Base-by-base conservation (phyloP, 1,140 invertebrate genomes). In the Microplitis demolitor region DNA sequence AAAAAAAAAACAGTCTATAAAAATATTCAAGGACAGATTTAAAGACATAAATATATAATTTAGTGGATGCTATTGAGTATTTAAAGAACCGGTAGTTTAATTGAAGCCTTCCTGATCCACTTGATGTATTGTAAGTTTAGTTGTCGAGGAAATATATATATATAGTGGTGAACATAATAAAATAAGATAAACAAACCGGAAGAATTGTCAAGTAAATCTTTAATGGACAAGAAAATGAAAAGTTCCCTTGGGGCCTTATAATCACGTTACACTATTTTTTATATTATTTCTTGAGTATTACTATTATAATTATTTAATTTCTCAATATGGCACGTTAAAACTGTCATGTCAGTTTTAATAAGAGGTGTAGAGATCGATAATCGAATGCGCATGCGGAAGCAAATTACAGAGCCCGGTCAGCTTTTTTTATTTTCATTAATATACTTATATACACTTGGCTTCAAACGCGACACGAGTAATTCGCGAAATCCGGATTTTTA, bases 171-270 rank as follows among this genome's bases (percentile, higher is more conserved):
- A 54, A 53, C 24, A 56, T 9, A 31, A 31, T n/a, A 64, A 50
- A 24, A 33, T 60, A 37, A 53, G 9, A 9, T n/a, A 50, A 31
- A 24, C 24, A 24, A 66, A 60, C 64, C 71, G 63, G 71, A 72
- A 62, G 56, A 61, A 54, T 14, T 24, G 67, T 33, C 4, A 45
- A 45, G 11, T 54, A 58, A 67, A 72, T 72, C 56, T 8, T 58
- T 67, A 72, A 72, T 72, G 64, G 45, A 16, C 24, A 33, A 39
- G 56, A 72, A 67, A 72, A 72, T 72, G 71, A 72, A 72, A 72
- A 72, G 63, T 67, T 62, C 24, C 54, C 71, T 66, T 54, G 53
- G 16, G 71, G 71, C 71, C 1, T 45, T 53, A 24, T 24, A 50
- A 62, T 50, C 45, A 45, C 14, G 13, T 34, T 9, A 61, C 56